A percentile compares a stretch with the other conserved stretches of the same genome.
Evolutionary conservation across 2,888 invertebrate species (phyloP).

Genomic region (Nasonovia ribisnigri): DNA sequence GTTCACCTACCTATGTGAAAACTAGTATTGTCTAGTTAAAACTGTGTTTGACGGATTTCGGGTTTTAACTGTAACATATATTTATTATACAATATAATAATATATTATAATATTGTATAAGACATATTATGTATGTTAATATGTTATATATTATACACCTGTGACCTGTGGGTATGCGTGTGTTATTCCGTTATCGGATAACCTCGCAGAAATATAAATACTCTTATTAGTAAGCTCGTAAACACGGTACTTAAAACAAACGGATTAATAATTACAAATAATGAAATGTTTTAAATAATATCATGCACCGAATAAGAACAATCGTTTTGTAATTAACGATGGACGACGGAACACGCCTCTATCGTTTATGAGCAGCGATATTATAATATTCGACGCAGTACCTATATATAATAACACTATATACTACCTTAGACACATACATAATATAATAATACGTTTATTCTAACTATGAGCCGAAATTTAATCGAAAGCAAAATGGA

Average conservation of each 20-base stretch:
- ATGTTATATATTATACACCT: neutral
- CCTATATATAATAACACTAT: neutral
- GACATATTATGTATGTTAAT: too few relatives aligned
- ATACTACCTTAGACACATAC: neutral
- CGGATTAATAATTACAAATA: neutral
- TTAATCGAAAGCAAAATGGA: neutral
- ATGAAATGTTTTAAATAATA: slow-evolving; percentile 16
- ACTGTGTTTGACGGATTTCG: neutral
- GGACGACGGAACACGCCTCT: neutral
- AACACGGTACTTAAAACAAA: neutral
- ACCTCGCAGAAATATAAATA: neutral
- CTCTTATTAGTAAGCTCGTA: neutral
- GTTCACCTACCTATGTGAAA: neutral
- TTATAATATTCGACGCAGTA: neutral
- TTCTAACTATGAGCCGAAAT: neutral
- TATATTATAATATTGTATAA: too few relatives aligned
- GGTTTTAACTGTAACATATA: neutral
- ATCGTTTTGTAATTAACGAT: slow-evolving; percentile 30
- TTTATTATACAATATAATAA: too few relatives aligned
- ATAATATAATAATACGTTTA: neutral
- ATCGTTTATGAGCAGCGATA: slow-evolving; percentile 18
- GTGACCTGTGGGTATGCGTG: neutral
- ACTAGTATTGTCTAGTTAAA: neutral
- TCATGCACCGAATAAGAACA: slow-evolving; percentile 2
- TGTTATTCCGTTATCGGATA: neutral